phyloP scores from a whole-genome alignment of 2,888 invertebrate genomes.

The Dromius quadrimaculatus region DNA sequence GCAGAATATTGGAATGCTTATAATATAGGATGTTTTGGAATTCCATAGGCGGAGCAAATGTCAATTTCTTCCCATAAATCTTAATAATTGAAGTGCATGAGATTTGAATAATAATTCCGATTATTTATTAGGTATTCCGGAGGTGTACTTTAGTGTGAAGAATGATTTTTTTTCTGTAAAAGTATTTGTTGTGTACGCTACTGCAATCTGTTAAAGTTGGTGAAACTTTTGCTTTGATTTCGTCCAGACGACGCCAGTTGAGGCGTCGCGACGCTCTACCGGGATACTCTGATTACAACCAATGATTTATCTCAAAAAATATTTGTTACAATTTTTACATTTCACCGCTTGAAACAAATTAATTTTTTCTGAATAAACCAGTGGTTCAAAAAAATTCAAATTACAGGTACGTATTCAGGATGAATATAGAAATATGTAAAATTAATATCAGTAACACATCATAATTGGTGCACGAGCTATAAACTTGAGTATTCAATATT shows the following conservation, averaged over 20 bases:
- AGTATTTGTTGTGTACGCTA: neutral
- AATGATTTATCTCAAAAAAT: constrained; percentile 9
- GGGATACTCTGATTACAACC: constrained; percentile 1
- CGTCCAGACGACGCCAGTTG: constrained; percentile 12
- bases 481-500: too few relatives aligned
- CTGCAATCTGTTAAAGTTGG: too few relatives aligned
- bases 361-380: too few relatives aligned
- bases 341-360: too few relatives aligned
- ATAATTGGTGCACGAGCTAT: too few relatives aligned
- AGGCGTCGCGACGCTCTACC: constrained; percentile 1
- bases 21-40: neutral
- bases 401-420: too few relatives aligned
- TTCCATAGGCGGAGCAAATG: neutral
- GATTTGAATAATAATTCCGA: neutral
- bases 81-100: neutral
- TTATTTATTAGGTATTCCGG: neutral
- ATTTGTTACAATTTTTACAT: too few relatives aligned
- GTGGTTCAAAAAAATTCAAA: too few relatives aligned
- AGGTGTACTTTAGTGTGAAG: neutral
- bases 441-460: too few relatives aligned
- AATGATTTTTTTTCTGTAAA: neutral
- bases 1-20: constrained; percentile 2
- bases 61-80: neutral
- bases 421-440: too few relatives aligned
- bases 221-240: constrained; percentile 12